Evolutionary conservation across 2,888 invertebrate species (phyloP), one percentile per base, ranked within the genome.

Genomic region (Cosmia pyralina): DNA sequence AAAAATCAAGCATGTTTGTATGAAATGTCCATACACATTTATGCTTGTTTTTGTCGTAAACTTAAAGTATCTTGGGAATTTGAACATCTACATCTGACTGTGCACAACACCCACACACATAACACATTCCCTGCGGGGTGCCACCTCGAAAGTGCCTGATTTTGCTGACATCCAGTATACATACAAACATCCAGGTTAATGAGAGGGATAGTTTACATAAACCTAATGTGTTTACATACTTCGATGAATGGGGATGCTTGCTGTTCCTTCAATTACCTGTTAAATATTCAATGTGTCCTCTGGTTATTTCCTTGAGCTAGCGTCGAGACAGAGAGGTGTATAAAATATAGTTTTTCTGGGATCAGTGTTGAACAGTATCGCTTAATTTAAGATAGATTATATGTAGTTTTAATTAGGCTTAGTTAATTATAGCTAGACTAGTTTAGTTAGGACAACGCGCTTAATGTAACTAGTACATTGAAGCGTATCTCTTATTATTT

Each of bases 231-330:
- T 79, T 76, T 79, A 76, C 75, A 63, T 77, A 81, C 79, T 82
- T 88, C 87, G 86, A 88, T 89, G 86, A 90, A 88, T 87, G 88
- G 89, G 89, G 90, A 88, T 88, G 84, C 86, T 88, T 88, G 84
- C 85, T 88, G 87, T 79, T 90, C 81, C 82, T 88, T 88, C 85
- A 84, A 87, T 80, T 88, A 88, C 88, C 88, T 85, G 85, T 70
- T 90, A 86, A 84, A 34, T 52, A 83, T 84, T 83, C 73, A 82
- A 67, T 65, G 59, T 76, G 70, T 79, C 64, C 44, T 72, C 69
- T 69, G 64, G 60, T 64, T 41, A 83, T 89, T 73, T 77, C 76
- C 84, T 78, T 73, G 90, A 92, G 92, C 90, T 90, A 90, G 88
- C 58, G 74, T 50, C 28, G 75, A 57, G 85, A 88, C 85, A 73